These are phyloP conservation scores for Oligia strigilis DNA, from an alignment of 2,888 invertebrate genomes.

Conservation along the genomic window DNA sequence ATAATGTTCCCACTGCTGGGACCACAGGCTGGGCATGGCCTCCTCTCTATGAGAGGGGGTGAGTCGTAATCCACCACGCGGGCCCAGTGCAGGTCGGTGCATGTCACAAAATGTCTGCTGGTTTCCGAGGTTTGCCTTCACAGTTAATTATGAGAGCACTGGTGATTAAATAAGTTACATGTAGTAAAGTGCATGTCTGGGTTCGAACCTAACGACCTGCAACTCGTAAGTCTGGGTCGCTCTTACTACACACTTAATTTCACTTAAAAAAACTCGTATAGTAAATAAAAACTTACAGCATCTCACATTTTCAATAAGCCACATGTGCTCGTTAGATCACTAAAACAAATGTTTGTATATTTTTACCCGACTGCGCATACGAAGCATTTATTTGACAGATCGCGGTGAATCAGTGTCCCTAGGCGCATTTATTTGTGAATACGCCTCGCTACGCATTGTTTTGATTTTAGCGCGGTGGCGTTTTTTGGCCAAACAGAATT, in stretches of 20 bases:
- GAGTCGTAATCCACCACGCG: neutral
- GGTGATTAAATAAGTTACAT: too few species aligned
- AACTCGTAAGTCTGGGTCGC: neutral
- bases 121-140: neutral
- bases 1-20: neutral
- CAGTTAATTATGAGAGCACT: too few species aligned
- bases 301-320: slow-evolving; percentile 51
- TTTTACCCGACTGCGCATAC: slow-evolving; percentile 71
- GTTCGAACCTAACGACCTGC: neutral
- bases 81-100: too few species aligned
- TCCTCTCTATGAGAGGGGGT: neutral
- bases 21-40: neutral
- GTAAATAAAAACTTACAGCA: slow-evolving; percentile 3
- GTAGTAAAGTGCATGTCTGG: neutral
- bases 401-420: slow-evolving; percentile 84
- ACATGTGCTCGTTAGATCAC: slow-evolving; percentile 72
- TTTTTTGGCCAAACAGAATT: slow-evolving; percentile 52
- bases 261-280: neutral
- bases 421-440: slow-evolving; percentile 86
- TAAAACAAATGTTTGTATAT: slow-evolving; percentile 79
- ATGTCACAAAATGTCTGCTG: too few species aligned
- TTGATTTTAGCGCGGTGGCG: slow-evolving; percentile 77
- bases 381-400: slow-evolving; percentile 83
- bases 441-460: slow-evolving; percentile 81
- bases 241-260: too few species aligned